phyloP scores from a whole-genome alignment of 2,888 invertebrate species.

The Pyrochroa serraticornis region DNA sequence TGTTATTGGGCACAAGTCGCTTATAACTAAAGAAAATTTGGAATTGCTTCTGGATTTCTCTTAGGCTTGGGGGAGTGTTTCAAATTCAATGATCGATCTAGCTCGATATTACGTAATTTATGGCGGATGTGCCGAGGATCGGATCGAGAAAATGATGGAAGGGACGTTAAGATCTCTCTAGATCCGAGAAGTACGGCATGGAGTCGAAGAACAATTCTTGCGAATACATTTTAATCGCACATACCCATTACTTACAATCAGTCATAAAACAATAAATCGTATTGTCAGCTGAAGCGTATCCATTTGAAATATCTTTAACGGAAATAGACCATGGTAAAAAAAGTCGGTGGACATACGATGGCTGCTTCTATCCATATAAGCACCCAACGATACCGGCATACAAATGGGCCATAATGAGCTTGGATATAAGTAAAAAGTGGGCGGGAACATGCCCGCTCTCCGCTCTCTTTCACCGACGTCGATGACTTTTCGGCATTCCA shows the following conservation, averaged over 20 bases:
- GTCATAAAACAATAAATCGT: slow-evolving; percentile 52
- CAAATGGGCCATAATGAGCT: slow-evolving; percentile 56
- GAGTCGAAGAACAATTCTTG: slow-evolving; percentile 34
- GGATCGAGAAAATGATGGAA: slow-evolving; percentile 12
- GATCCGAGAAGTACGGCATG: slow-evolving; percentile 12
- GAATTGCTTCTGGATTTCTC: too few species aligned
- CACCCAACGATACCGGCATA: slow-evolving; percentile 55
- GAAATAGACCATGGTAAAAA: slow-evolving; percentile 53
- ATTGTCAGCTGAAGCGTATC: slow-evolving; percentile 48
- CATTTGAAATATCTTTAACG: slow-evolving; percentile 54
- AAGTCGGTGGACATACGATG: slow-evolving; percentile 54
- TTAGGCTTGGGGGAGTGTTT: too few species aligned
- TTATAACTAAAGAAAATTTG: too few species aligned
- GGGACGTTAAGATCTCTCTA: slow-evolving; percentile 22
- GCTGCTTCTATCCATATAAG: slow-evolving; percentile 57
- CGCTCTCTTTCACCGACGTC: slow-evolving; percentile 32
- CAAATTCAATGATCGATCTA: too few species aligned
- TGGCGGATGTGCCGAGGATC: slow-evolving; percentile 1
- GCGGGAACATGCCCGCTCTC: slow-evolving; percentile 46
- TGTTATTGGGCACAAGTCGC: too few species aligned
- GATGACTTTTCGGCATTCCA: slow-evolving; percentile 31
- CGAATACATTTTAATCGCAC: slow-evolving; percentile 42
- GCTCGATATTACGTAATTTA: slow-evolving; percentile 5
- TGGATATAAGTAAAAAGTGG: slow-evolving; percentile 56
- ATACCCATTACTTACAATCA: slow-evolving; percentile 47